Conservation (phyloP, 2,888 invertebrate genomes). For the Ceriagrion tenellum region DNA sequence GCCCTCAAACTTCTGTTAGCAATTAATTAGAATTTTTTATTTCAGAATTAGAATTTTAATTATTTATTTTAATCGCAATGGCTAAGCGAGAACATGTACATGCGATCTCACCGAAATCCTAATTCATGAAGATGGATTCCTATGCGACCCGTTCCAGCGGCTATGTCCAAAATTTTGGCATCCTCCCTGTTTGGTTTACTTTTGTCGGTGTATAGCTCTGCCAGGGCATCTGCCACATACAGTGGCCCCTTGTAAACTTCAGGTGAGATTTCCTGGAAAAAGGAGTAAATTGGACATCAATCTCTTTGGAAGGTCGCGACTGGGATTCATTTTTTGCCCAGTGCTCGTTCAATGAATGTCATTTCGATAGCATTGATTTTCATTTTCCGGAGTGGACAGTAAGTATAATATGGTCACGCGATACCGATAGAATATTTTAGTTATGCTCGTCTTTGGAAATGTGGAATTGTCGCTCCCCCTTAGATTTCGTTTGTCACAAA, state of each 20-base stretch:
- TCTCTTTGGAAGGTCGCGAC: neutral
- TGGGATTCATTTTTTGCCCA: neutral
- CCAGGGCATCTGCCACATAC: slow-evolving; percentile 73
- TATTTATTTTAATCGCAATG: too few relatives aligned
- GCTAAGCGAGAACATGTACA: too few relatives aligned
- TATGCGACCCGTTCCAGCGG: slow-evolving; percentile 75
- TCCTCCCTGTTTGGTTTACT: slow-evolving; percentile 64
- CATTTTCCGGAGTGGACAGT: too few relatives aligned
- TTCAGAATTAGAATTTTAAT: too few relatives aligned
- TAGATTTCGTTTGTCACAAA: too few relatives aligned
- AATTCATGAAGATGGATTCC: slow-evolving; percentile 70
- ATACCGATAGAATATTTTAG: too few relatives aligned
- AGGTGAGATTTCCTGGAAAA: slow-evolving; percentile 69
- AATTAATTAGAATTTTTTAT: too few relatives aligned
- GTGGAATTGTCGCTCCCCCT: too few relatives aligned
- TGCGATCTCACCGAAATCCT: slow-evolving; percentile 68
- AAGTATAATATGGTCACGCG: too few relatives aligned
- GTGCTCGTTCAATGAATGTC: neutral
- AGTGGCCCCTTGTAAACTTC: slow-evolving; percentile 74
- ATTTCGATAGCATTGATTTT: neutral
- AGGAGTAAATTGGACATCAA: neutral
- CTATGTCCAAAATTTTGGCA: slow-evolving; percentile 74
- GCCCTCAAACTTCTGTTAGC: too few relatives aligned
- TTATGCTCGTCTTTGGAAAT: too few relatives aligned
- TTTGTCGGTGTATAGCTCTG: slow-evolving; percentile 70